A percentile compares a stretch with the other conserved stretches of the same genome.
Evolutionary conservation across 1,140 invertebrate species (phyloP).

Genomic region (Pseudachorutes palmiensis): DNA sequence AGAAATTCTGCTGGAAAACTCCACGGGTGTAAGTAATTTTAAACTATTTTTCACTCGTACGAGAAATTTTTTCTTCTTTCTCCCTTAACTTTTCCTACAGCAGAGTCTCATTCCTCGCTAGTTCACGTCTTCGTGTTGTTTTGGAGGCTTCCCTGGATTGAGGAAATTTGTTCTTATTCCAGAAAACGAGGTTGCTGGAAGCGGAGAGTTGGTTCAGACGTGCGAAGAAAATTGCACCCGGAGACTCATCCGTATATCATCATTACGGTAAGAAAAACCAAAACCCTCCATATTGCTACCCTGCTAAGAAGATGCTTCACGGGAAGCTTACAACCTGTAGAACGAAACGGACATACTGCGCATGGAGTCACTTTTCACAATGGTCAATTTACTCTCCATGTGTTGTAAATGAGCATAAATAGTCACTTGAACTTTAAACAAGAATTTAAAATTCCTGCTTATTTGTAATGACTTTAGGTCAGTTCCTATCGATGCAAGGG

Average conservation of each 20-base stretch:
- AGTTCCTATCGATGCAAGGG: slow-evolving; percentile 70
- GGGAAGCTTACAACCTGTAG: no score
- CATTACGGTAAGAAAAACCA: slow-evolving; percentile 69
- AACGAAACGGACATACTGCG: no score
- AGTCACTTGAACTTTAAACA: not conserved
- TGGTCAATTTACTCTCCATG: no score
- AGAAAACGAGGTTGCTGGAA: slow-evolving; percentile 69
- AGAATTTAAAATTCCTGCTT: not conserved
- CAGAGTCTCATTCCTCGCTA: not conserved
- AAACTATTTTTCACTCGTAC: not conserved
- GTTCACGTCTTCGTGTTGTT: not conserved
- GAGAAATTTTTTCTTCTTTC: not conserved
- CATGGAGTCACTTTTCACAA: no score
- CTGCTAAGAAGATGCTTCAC: no score
- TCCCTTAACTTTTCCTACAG: not conserved
- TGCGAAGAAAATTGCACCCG: slow-evolving; percentile 69
- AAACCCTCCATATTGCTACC: no score
- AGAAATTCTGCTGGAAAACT: not conserved
- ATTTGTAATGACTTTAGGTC: slow-evolving; percentile 53
- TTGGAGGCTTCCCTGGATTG: not conserved
- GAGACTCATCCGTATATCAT: slow-evolving; percentile 71
- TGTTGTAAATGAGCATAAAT: no score
- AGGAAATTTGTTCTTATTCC: slow-evolving; percentile 41
- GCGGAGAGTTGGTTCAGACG: slow-evolving; percentile 83
- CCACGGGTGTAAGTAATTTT: not conserved